These are phyloP conservation scores for Hemicrepidius hirtus DNA, from an alignment of 2,888 invertebrate genomes.

Conservation along the genomic window DNA sequence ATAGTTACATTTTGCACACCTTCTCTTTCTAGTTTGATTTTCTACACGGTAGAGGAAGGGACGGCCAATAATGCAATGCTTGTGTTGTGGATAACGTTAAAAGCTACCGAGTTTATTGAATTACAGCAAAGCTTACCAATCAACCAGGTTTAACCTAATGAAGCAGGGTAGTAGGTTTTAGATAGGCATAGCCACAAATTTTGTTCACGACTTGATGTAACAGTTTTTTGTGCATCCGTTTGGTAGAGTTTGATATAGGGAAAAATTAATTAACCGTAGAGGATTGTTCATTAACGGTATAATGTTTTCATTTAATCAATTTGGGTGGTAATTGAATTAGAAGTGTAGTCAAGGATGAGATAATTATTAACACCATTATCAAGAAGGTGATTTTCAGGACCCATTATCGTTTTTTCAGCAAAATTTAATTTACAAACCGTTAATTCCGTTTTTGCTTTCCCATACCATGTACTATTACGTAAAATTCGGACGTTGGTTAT, in stretches of 20 bases:
- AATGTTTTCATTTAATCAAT: no score
- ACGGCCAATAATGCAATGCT: conserved; percentile 17
- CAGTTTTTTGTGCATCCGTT: not conserved
- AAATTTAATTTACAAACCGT: no score
- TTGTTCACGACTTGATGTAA: not conserved
- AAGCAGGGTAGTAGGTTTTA: conserved; percentile 13
- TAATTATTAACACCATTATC: no score
- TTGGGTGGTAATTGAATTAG: no score
- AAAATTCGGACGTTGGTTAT: no score
- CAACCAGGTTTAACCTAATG: conserved; percentile 28
- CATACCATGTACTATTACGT: no score
- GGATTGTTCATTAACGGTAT: no score
- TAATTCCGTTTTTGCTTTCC: no score
- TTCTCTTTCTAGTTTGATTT: not conserved
- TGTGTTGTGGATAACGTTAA: conserved; percentile 23
- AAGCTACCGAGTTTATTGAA: conserved; percentile 30
- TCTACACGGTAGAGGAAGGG: not conserved
- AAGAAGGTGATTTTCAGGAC: no score
- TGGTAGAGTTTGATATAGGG: not conserved
- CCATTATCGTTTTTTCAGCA: no score
- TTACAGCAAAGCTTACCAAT: conserved; percentile 33
- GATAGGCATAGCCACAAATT: conserved; percentile 1
- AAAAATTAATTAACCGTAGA: not conserved
- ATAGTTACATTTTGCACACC: conserved; percentile 15
- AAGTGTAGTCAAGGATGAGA: no score